Conservation (phyloP, 2,888 invertebrate species). For the Rugalucina vietnamica region DNA sequence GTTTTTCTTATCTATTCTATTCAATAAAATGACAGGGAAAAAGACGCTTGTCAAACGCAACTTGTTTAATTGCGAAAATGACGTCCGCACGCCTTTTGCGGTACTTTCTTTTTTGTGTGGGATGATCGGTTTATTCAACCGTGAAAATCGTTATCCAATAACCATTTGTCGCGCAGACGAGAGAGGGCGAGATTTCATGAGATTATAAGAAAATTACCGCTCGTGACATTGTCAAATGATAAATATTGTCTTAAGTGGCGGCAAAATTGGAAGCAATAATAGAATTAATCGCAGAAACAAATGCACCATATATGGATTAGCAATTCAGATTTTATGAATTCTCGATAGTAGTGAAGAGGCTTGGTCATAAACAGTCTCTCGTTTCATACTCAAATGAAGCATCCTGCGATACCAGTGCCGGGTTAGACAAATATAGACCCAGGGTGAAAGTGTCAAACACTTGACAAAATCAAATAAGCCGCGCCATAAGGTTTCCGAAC, state of each 20-base stretch:
- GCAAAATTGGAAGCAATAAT: neutral
- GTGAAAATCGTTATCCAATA: neutral
- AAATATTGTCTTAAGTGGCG: neutral
- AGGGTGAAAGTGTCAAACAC: neutral
- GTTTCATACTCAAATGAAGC: neutral
- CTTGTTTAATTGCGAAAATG: neutral
- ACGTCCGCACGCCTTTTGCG: neutral
- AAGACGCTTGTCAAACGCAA: neutral
- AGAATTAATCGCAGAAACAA: neutral
- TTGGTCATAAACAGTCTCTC: neutral
- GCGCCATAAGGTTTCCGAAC: too few species aligned
- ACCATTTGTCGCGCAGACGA: neutral
- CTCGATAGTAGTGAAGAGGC: neutral
- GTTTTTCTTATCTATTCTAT: neutral
- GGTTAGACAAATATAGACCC: neutral
- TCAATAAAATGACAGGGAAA: neutral
- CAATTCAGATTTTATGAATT: conserved; percentile 4
- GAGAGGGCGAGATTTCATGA: neutral
- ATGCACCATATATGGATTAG: neutral
- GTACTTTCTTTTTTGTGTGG: neutral
- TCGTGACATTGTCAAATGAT: neutral
- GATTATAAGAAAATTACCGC: neutral
- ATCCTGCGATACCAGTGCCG: neutral
- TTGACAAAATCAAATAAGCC: too few species aligned
- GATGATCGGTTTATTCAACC: neutral